A percentile compares a stretch with the other conserved stretches of the same genome.
Evolutionary conservation across 2,888 invertebrate genomes (phyloP).

Genomic region (Zygothrica quintamaculata): DNA sequence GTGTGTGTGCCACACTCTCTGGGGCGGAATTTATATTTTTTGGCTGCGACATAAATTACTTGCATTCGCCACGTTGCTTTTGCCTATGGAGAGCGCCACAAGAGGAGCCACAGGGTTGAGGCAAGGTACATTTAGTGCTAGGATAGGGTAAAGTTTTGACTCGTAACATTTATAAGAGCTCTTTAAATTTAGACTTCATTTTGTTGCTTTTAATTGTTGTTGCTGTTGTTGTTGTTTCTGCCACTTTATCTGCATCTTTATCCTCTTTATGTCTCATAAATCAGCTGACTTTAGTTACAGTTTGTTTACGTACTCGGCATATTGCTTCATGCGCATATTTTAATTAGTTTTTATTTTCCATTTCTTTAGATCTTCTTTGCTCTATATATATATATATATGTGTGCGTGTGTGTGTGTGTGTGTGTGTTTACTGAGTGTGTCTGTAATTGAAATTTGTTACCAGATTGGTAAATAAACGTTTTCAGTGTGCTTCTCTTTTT

Average conservation of each 20-base stretch:
- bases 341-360: constrained; percentile 61
- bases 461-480: constrained; percentile 10
- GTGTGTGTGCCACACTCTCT: constrained; percentile 26
- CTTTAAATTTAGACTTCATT: constrained; percentile 70
- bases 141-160: background rate
- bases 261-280: constrained; percentile 56
- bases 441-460: constrained; percentile 17
- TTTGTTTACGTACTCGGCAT: constrained; percentile 33
- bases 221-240: too few relatives aligned
- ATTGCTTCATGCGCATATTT: constrained; percentile 31
- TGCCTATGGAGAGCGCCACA: too few relatives aligned
- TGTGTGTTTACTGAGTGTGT: too few relatives aligned
- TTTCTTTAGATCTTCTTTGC: constrained; percentile 32
- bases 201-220: too few relatives aligned
- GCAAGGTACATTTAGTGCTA: constrained; percentile 9
- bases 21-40: constrained; percentile 70
- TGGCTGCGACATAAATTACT: constrained; percentile 73
- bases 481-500: too few relatives aligned
- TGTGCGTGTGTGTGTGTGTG: constrained; percentile 1
- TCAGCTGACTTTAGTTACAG: constrained; percentile 55
- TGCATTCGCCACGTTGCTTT: constrained; percentile 27
- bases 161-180: constrained; percentile 37
- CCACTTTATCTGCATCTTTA: constrained; percentile 32
- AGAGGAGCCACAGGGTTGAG: background rate
- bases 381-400: too few relatives aligned